Conservation (phyloP, 2,888 invertebrate species). For the Mesorhabditis sp. region DNA sequence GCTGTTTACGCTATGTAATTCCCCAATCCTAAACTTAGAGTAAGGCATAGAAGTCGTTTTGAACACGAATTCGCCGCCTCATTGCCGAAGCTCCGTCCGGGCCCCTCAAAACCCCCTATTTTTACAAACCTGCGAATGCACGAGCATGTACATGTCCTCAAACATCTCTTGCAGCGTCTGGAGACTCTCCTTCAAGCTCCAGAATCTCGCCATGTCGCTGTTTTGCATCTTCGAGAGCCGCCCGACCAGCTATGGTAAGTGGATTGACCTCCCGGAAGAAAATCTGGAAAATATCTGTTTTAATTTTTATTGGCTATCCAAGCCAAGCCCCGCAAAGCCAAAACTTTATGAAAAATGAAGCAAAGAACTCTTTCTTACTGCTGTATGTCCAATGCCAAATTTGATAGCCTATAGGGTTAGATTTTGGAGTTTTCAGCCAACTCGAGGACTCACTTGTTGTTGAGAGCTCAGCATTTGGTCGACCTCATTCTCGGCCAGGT, state of each 20-base stretch:
- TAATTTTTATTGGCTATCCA: not conserved
- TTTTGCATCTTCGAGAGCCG: conserved; percentile 52
- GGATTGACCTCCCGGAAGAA: conserved; percentile 55
- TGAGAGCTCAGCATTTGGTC: conserved; percentile 40
- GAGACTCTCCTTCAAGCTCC: conserved; percentile 95
- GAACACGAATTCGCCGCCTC: too few relatives aligned
- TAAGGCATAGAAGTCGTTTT: too few relatives aligned
- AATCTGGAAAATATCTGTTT: conserved; percentile 21
- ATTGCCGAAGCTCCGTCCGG: too few relatives aligned
- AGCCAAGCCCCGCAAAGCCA: not conserved
- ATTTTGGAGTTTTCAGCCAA: too few relatives aligned
- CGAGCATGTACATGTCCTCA: conserved; percentile 99
- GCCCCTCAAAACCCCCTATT: too few relatives aligned
- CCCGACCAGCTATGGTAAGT: conserved; percentile 42
- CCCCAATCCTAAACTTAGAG: too few relatives aligned
- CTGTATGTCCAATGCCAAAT: not conserved
- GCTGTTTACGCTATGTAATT: too few relatives aligned
- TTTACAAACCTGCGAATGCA: conserved; percentile 60
- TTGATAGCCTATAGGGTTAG: not conserved
- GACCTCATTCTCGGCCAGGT: conserved; percentile 41
- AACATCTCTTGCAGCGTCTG: conserved; percentile 99
- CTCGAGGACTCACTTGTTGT: conserved; percentile 20
- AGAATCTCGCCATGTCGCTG: conserved; percentile 93
- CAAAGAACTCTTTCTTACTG: conserved; percentile 1
- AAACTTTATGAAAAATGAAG: not conserved